A percentile compares a stretch with the other conserved stretches of the same genome.
These are phyloP conservation scores for Mesoclemmys tuberculata DNA, from an alignment of 2,113 vertebrate genomes.

Conservation along the genomic window DNA sequence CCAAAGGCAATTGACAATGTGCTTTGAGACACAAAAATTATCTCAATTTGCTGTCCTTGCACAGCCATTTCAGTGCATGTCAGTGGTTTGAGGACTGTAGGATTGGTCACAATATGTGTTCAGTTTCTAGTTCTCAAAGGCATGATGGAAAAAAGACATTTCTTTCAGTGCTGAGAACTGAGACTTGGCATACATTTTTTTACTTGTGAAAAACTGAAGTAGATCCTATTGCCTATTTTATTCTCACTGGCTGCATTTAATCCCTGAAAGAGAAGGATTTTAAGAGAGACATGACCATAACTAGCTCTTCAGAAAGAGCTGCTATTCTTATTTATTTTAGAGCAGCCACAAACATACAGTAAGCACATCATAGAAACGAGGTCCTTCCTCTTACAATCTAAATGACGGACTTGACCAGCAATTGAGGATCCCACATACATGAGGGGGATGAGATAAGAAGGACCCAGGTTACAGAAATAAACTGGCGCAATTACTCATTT, in stretches of 20 bases:
- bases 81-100: not conserved
- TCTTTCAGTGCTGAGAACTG: not conserved
- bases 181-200: not conserved
- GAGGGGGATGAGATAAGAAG: not conserved
- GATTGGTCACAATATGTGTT: not conserved
- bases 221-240: not conserved
- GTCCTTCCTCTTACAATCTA: not conserved
- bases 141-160: not conserved
- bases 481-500: not conserved
- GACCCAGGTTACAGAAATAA: not conserved
- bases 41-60: constrained; percentile 21
- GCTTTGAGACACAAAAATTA: constrained; percentile 30
- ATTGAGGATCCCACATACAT: not conserved
- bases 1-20: constrained; percentile 8
- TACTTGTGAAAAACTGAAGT: not conserved
- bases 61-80: constrained; percentile 12
- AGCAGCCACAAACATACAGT: not conserved
- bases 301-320: not conserved
- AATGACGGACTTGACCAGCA: not conserved
- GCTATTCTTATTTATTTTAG: not conserved
- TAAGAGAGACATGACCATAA: not conserved
- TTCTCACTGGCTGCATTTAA: not conserved
- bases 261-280: not conserved
- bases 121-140: not conserved
- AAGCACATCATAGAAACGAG: not conserved